phyloP scores from a whole-genome alignment of 2,797 vertebrate genomes.

The Cynopterus sphinx region DNA sequence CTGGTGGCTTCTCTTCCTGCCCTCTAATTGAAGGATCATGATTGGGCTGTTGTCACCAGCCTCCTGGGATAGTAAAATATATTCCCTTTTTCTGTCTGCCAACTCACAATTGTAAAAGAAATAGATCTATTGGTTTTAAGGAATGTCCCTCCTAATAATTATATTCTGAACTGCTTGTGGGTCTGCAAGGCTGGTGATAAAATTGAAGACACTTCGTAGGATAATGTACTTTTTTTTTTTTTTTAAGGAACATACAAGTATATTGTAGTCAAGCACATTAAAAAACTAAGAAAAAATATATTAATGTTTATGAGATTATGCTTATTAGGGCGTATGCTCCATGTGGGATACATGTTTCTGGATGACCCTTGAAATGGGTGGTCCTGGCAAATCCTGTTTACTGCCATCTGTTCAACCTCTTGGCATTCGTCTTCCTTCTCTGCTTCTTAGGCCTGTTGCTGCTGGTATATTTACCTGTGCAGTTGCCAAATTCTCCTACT shows the following conservation, averaged over 20 bases:
- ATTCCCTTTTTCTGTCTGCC: background rate
- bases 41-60: background rate
- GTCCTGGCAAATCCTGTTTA: constrained; percentile 82
- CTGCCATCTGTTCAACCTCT: constrained; percentile 77
- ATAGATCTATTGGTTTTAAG: background rate
- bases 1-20: background rate
- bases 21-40: background rate
- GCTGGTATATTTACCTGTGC: constrained; percentile 82
- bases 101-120: background rate
- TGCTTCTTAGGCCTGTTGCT: constrained; percentile 60
- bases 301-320: background rate
- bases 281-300: background rate
- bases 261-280: background rate
- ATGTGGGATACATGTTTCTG: constrained; percentile 79
- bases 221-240: background rate
- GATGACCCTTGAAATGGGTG: constrained; percentile 54
- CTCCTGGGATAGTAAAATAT: background rate
- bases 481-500: constrained; percentile 85
- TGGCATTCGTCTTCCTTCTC: constrained; percentile 78
- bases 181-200: background rate
- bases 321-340: constrained; percentile 68
- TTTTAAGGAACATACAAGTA: background rate
- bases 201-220: background rate
- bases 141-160: background rate
- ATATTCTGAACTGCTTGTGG: background rate